phyloP scores from a whole-genome alignment of 2,113 vertebrate species.

The Cathartes aura region DNA sequence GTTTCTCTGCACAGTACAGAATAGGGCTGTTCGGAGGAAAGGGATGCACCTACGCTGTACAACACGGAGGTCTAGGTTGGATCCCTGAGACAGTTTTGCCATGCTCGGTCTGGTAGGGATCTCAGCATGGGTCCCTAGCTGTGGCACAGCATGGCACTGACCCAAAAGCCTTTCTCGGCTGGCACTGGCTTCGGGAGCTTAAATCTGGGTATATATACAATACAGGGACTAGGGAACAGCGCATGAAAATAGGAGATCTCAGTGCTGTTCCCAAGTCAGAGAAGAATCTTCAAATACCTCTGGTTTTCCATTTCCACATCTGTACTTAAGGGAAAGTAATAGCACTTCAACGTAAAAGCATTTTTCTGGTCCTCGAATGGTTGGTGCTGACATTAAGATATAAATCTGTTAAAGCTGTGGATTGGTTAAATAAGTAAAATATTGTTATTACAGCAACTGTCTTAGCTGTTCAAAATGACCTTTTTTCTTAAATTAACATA shows the following conservation, averaged over 20 bases:
- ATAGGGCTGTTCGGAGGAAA: not conserved
- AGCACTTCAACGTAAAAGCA: not conserved
- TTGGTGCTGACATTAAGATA: not conserved
- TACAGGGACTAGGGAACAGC: not conserved
- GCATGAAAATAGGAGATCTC: not conserved
- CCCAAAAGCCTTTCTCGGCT: not conserved
- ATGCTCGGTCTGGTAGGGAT: not conserved
- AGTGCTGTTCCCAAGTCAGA: not conserved
- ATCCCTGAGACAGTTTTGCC: not conserved
- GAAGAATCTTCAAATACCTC: not conserved
- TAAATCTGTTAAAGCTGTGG: slow-evolving; percentile 4
- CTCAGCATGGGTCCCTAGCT: not conserved
- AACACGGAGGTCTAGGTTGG: rapidly evolving
- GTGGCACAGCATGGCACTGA: not conserved
- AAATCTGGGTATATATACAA: not conserved
- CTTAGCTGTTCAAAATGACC: not conserved
- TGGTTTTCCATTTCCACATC: not conserved
- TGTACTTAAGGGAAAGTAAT: not conserved
- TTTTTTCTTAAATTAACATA: slow-evolving; percentile 16
- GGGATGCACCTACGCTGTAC: not conserved
- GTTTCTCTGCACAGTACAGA: not conserved
- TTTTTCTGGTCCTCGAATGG: slow-evolving; percentile 7
- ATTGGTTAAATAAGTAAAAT: slow-evolving; percentile 41
- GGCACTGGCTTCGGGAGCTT: not conserved
- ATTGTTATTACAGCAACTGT: not conserved